phyloP scores from a whole-genome alignment of 2,888 invertebrate species.

The Cheilosia vulpina region DNA sequence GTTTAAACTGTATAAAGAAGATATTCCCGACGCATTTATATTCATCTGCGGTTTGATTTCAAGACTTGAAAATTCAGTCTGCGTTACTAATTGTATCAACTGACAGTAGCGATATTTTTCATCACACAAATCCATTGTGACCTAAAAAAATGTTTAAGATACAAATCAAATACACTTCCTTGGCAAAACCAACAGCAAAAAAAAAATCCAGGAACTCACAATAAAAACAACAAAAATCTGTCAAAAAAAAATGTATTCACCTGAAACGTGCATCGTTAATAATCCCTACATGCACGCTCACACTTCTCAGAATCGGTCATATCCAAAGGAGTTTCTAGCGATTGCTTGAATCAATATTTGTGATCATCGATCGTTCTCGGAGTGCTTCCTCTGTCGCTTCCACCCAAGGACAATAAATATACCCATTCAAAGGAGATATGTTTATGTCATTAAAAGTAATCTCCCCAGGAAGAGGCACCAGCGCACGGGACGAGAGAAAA shows the following conservation, averaged over 20 bases:
- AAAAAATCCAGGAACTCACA: background rate
- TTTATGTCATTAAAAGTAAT: conserved; percentile 51
- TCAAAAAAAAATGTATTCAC: conserved; percentile 12
- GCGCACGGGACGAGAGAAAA: background rate
- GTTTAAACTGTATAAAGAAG: no score
- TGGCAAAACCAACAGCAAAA: background rate
- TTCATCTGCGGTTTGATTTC: no score
- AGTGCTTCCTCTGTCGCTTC: conserved; percentile 49
- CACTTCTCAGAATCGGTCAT: conserved; percentile 42
- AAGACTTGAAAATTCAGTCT: no score
- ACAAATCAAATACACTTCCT: no score
- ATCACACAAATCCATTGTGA: no score
- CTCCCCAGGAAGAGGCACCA: conserved; percentile 44
- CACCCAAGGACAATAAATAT: conserved; percentile 47
- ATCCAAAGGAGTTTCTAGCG: conserved; percentile 30
- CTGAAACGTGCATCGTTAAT: conserved; percentile 31
- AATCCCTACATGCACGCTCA: conserved; percentile 33
- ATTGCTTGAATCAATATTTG: conserved; percentile 61
- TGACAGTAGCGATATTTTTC: no score
- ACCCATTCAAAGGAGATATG: conserved; percentile 44
- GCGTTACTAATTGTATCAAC: no score
- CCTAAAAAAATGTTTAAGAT: no score
- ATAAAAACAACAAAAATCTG: conserved; percentile 3
- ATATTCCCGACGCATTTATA: no score
- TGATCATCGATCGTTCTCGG: conserved; percentile 62